These are phyloP conservation scores for Mesoligia furuncula DNA, from an alignment of 2,888 invertebrate genomes.

Conservation along the genomic window DNA sequence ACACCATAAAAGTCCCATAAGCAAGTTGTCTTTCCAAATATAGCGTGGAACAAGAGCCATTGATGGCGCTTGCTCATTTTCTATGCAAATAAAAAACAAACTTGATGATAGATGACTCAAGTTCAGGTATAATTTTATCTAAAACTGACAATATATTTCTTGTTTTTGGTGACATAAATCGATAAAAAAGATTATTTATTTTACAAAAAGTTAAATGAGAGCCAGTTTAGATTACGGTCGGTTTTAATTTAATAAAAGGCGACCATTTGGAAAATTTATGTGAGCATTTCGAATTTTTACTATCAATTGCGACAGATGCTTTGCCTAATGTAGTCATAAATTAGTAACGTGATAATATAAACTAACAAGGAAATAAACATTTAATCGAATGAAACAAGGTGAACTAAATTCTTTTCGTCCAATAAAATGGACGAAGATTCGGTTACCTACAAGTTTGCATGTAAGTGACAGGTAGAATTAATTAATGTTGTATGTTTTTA, in stretches of 20 bases:
- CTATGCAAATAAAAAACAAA: slow-evolving; percentile 49
- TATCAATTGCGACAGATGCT: neutral
- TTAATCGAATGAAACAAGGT: slow-evolving; percentile 1
- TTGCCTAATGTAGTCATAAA: slow-evolving; percentile 23
- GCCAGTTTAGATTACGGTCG: slow-evolving; percentile 11
- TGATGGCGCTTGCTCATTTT: slow-evolving; percentile 31
- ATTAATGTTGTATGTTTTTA: neutral
- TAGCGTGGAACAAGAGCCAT: slow-evolving; percentile 32
- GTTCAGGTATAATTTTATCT: slow-evolving; percentile 45
- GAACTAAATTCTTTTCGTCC: slow-evolving; percentile 11
- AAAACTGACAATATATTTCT: slow-evolving; percentile 28
- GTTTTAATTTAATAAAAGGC: slow-evolving; percentile 4
- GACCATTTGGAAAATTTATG: slow-evolving; percentile 42
- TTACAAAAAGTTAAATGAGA: slow-evolving; percentile 24
- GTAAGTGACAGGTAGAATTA: neutral
- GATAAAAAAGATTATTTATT: slow-evolving; percentile 22
- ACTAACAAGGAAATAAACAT: neutral
- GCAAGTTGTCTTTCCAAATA: slow-evolving; percentile 36
- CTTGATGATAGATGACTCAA: slow-evolving; percentile 31
- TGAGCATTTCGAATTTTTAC: slow-evolving; percentile 29
- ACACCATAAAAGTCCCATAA: slow-evolving; percentile 36
- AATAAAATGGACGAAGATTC: neutral
- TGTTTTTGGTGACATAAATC: slow-evolving; percentile 30
- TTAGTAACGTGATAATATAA: slow-evolving; percentile 6
- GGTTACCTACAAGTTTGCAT: neutral